Evolutionary conservation across 2,888 invertebrate species (phyloP).

Genomic region (Caenorhabditis japonica): DNA sequence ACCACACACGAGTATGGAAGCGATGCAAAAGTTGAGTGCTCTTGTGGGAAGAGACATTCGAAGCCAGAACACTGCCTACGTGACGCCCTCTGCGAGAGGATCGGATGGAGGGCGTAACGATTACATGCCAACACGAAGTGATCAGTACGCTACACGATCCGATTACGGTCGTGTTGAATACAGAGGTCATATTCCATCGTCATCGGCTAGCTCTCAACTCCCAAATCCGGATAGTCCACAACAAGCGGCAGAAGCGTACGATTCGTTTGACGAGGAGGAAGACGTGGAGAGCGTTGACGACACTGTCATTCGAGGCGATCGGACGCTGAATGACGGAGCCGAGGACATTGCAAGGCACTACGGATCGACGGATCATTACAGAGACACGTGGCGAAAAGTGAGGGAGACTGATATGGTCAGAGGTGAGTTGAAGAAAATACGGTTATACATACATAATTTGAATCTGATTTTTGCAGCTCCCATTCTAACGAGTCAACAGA

Average conservation of each 20-base stretch:
- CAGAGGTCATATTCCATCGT: slow-evolving; percentile 29
- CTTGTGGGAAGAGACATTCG: slow-evolving; percentile 60
- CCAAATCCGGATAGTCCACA: slow-evolving; percentile 13
- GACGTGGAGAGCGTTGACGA: slow-evolving; percentile 48
- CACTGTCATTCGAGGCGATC: slow-evolving; percentile 37
- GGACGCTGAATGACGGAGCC: slow-evolving; percentile 28
- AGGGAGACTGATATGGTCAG: slow-evolving; percentile 57
- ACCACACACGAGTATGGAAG: slow-evolving; percentile 50
- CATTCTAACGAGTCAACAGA: slow-evolving; percentile 28
- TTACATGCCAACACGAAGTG: slow-evolving; percentile 51
- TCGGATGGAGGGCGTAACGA: slow-evolving; percentile 43
- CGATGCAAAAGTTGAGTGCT: slow-evolving; percentile 59
- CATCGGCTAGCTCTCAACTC: slow-evolving; percentile 18
- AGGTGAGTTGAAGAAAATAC: slow-evolving; percentile 28
- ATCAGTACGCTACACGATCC: slow-evolving; percentile 44
- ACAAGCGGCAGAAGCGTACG: slow-evolving; percentile 35
- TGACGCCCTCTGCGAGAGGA: slow-evolving; percentile 29
- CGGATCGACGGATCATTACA: slow-evolving; percentile 59
- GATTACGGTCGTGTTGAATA: slow-evolving; percentile 57
- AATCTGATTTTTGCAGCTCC: slow-evolving; percentile 24
- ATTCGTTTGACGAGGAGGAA: slow-evolving; percentile 64
- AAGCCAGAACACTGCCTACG: slow-evolving; percentile 47
- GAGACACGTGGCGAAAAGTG: slow-evolving; percentile 65
- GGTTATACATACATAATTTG: no score
- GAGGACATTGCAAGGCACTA: slow-evolving; percentile 66